Conservation (phyloP, 2,797 vertebrate species). For the Chiloscyllium punctatum region DNA sequence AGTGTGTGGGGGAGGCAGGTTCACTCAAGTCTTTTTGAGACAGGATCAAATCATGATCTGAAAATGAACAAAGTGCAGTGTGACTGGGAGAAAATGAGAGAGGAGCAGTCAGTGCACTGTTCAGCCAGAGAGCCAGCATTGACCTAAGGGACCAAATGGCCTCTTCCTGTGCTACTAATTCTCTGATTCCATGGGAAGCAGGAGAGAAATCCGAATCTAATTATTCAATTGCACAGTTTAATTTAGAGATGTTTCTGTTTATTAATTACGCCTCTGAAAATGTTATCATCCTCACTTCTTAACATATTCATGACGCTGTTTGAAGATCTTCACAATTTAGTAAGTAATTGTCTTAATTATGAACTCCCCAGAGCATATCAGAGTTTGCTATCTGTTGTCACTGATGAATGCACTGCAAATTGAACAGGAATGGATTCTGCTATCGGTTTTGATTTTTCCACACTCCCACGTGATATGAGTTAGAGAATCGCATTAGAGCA, state of each 20-base stretch:
- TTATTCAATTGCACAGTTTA: background rate
- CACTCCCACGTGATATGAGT: background rate
- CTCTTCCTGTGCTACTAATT: too few species aligned
- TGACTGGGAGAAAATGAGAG: too few species aligned
- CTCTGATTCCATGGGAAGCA: background rate
- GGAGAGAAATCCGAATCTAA: background rate
- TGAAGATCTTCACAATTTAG: background rate
- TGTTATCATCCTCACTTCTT: background rate
- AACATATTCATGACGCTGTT: background rate
- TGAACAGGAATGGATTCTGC: background rate
- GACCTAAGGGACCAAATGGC: too few species aligned
- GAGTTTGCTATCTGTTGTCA: background rate
- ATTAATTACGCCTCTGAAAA: background rate
- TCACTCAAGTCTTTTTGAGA: too few species aligned
- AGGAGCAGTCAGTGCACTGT: too few species aligned
- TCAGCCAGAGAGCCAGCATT: too few species aligned
- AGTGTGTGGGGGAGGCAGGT: too few species aligned
- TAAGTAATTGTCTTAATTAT: constrained; percentile 34
- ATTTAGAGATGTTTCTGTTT: background rate
- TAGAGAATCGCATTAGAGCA: background rate
- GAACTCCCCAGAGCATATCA: background rate
- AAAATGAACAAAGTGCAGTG: too few species aligned
- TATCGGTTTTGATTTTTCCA: background rate
- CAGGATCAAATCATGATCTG: too few species aligned
- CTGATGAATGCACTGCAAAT: background rate